phyloP scores from a whole-genome alignment of 23 tunicate species.

The Trididemnum clinides region DNA sequence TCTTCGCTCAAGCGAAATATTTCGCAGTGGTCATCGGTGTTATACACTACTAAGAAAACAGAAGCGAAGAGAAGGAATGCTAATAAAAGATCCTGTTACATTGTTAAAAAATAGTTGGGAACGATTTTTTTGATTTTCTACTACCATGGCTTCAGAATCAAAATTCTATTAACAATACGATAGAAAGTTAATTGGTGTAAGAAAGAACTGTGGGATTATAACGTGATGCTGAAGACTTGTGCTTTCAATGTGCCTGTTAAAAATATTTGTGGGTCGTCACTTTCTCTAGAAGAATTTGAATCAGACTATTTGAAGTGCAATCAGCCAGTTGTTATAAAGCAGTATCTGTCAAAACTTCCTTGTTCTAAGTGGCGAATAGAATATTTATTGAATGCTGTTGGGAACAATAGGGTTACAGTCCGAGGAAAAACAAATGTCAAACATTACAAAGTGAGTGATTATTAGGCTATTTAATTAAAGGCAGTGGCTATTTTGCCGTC shows the following conservation, averaged over 20 bases:
- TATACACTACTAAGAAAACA: too few relatives aligned
- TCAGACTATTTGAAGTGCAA: conserved; percentile 31
- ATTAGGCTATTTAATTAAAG: too few relatives aligned
- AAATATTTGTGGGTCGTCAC: background rate
- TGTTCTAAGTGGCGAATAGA: conserved; percentile 76
- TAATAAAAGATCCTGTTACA: too few relatives aligned
- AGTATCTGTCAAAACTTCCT: conserved; percentile 45
- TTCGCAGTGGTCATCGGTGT: too few relatives aligned
- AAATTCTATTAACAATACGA: background rate
- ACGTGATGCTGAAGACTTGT: too few relatives aligned
- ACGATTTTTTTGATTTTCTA: too few relatives aligned
- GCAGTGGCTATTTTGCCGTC: too few relatives aligned
- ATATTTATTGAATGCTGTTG: conserved; percentile 56
- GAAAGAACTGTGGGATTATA: background rate
- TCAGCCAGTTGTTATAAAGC: conserved; percentile 69
- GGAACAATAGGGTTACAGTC: conserved; percentile 66
- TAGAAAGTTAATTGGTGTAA: background rate
- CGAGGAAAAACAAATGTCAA: conserved; percentile 76
- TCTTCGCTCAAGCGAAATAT: too few relatives aligned
- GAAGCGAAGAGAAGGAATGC: too few relatives aligned
- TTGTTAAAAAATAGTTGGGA: too few relatives aligned
- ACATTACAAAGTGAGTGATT: conserved; percentile 65
- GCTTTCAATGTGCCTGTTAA: background rate
- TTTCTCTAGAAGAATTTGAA: conserved; percentile 60
- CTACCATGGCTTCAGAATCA: too few relatives aligned